These are phyloP conservation scores for Eilema griseolum DNA, from an alignment of 2,888 invertebrate genomes.

Conservation along the genomic window DNA sequence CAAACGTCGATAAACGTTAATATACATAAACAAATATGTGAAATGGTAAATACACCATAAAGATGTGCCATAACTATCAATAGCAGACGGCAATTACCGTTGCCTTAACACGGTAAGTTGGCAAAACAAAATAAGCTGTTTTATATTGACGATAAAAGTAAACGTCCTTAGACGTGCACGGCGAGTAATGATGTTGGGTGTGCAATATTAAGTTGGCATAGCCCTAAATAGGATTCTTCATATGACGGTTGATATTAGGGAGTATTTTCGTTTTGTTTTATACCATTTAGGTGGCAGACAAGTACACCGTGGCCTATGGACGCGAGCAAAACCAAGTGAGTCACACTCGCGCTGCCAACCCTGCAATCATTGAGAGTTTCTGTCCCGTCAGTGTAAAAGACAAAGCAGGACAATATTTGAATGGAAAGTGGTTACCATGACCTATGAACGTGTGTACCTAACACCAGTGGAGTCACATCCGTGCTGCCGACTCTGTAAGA, in stretches of 20 bases:
- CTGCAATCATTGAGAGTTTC: no score
- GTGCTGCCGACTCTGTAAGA: no score
- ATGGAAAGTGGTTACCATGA: no score
- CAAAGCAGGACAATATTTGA: no score
- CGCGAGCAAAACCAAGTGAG: no score
- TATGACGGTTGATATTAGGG: neutral
- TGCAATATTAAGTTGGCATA: conserved; percentile 6
- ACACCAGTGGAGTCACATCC: no score
- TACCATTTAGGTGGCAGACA: no score
- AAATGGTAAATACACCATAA: conserved; percentile 28
- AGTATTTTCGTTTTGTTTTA: neutral
- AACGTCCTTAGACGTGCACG: conserved; percentile 2
- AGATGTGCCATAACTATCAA: conserved; percentile 31
- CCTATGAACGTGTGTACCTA: no score
- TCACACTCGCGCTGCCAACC: no score
- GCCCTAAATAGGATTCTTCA: neutral
- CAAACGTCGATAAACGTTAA: neutral
- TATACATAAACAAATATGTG: conserved; percentile 10
- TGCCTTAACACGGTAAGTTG: conserved; percentile 20
- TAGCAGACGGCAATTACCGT: conserved; percentile 28
- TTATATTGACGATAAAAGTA: conserved; percentile 39
- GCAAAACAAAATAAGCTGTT: conserved; percentile 50
- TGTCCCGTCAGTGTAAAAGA: no score
- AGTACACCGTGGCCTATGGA: no score
- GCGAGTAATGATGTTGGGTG: neutral